Evolutionary conservation across 2,888 invertebrate genomes (phyloP).

Genomic region (Sesia apiformis): DNA sequence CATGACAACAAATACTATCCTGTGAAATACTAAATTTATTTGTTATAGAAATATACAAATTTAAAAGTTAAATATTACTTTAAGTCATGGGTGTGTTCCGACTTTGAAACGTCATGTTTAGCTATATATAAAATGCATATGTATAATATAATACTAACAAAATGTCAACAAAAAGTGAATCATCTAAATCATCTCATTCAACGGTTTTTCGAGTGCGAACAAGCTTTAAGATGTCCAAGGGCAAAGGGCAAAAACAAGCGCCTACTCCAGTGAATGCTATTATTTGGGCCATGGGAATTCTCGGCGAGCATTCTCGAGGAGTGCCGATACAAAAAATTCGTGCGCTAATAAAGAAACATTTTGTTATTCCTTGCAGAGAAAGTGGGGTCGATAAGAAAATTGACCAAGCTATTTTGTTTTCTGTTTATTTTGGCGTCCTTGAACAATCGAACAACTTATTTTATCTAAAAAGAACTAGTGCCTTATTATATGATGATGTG

Average conservation of each 20-base stretch:
- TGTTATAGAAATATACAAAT: no score
- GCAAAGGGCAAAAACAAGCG: slow-evolving; percentile 14
- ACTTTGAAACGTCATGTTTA: no score
- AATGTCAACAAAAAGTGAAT: background rate
- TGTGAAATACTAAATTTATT: no score
- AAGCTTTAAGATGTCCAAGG: slow-evolving; percentile 23
- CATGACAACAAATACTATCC: no score
- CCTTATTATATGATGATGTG: no score
- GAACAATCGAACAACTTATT: slow-evolving; percentile 23
- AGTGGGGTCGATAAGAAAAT: slow-evolving; percentile 33
- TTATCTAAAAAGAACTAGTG: slow-evolving; percentile 18
- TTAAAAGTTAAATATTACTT: no score
- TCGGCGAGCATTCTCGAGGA: slow-evolving; percentile 23
- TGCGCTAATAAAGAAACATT: slow-evolving; percentile 31
- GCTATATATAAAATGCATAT: no score
- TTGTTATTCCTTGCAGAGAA: slow-evolving; percentile 28
- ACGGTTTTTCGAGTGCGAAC: slow-evolving; percentile 24
- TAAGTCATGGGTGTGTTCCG: no score
- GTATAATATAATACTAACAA: background rate
- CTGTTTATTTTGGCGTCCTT: slow-evolving; percentile 34
- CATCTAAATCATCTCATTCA: slow-evolving; percentile 17
- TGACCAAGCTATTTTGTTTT: slow-evolving; percentile 24
- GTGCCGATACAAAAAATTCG: slow-evolving; percentile 29
- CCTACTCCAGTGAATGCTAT: slow-evolving; percentile 35
- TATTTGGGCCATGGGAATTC: slow-evolving; percentile 40